Conservation (phyloP, 2,888 invertebrate species). For the Laspeyria flexula region DNA sequence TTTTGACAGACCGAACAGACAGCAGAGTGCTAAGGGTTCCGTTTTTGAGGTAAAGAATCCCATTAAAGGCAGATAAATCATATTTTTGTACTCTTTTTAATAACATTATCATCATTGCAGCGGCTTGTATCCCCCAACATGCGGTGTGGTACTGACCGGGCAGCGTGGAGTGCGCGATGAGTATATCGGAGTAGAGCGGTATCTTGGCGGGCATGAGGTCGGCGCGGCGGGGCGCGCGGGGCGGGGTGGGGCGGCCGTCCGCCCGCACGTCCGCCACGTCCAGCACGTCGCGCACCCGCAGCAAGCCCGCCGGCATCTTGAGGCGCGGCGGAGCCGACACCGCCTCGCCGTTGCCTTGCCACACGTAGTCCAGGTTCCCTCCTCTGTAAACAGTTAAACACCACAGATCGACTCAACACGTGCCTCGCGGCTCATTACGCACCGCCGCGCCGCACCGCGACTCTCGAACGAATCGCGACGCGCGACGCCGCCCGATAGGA, state of each 20-base stretch:
- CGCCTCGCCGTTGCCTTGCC: slow-evolving; percentile 12
- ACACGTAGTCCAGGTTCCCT: slow-evolving; percentile 47
- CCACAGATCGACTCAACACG: neutral
- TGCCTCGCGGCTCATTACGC: too few species aligned
- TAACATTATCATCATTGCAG: too few species aligned
- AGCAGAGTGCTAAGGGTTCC: too few species aligned
- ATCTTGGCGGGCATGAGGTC: slow-evolving; percentile 23
- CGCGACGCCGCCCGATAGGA: too few species aligned
- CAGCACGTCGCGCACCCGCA: neutral
- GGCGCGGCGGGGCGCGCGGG: slow-evolving; percentile 38
- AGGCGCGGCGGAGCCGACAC: slow-evolving; percentile 51
- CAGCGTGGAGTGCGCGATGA: slow-evolving; percentile 88
- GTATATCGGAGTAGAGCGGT: slow-evolving; percentile 83
- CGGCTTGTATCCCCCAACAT: too few species aligned
- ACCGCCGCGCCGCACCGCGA: too few species aligned
- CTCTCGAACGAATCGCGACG: too few species aligned
- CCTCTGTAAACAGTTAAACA: slow-evolving; percentile 44
- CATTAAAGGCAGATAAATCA: too few species aligned
- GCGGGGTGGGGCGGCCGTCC: slow-evolving; percentile 2
- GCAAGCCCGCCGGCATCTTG: slow-evolving; percentile 33
- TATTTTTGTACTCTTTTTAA: too few species aligned
- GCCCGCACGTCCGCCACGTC: neutral
- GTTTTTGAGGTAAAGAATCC: too few species aligned
- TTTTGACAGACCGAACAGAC: too few species aligned
- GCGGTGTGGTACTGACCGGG: slow-evolving; percentile 47